phyloP scores from a whole-genome alignment of 1,140 invertebrate genomes.

The Pseudomyrmex cubaensis region DNA sequence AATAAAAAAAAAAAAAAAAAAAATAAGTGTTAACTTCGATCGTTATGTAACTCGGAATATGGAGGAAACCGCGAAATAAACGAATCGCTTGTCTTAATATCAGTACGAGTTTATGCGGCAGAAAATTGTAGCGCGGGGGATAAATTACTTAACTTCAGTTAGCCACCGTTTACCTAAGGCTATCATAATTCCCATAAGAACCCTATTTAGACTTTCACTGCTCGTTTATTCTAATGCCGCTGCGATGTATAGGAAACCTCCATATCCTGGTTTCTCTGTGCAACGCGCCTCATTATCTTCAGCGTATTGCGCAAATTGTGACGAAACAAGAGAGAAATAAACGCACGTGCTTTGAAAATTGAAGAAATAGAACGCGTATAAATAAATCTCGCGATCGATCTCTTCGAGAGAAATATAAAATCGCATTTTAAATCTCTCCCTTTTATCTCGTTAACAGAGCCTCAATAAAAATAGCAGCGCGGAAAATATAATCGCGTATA shows the following conservation, averaged over 20 bases:
- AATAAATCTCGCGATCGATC: no score
- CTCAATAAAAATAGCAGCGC: conserved; percentile 3
- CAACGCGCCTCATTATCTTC: conserved; percentile 26
- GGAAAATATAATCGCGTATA: conserved; percentile 2
- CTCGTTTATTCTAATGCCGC: conserved; percentile 58
- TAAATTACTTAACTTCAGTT: conserved; percentile 62
- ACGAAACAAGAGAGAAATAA: conserved; percentile 48
- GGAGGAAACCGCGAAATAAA: conserved; percentile 20
- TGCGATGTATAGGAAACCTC: background rate
- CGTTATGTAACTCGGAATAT: conserved; percentile 12
- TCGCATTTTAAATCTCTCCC: conserved; percentile 20
- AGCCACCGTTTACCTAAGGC: conserved; percentile 39
- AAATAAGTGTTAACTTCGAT: background rate
- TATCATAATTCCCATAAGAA: conserved; percentile 66
- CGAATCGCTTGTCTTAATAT: conserved; percentile 41
- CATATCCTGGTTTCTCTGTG: background rate
- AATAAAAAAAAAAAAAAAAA: background rate
- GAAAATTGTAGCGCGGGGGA: conserved; percentile 55
- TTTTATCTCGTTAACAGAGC: no score
- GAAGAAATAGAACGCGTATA: no score
- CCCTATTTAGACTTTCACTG: conserved; percentile 63
- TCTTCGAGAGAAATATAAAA: background rate
- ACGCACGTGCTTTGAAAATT: background rate
- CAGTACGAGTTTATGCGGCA: conserved; percentile 12
- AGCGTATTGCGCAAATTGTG: background rate